Base-by-base conservation (phyloP, 1,140 invertebrate genomes). In the Papilio aristodemus region DNA sequence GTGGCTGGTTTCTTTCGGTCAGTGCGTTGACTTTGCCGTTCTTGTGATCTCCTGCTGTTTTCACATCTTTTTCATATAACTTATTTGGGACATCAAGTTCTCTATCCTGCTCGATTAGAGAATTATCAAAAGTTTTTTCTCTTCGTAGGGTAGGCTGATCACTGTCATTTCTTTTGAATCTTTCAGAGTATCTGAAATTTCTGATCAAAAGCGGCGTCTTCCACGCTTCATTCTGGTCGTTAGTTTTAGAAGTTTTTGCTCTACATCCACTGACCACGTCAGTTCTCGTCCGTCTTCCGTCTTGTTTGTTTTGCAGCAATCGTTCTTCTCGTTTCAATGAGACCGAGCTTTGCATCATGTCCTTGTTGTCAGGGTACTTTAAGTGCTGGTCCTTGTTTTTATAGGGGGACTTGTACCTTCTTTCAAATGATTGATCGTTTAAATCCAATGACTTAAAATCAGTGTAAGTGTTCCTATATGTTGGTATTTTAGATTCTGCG, bases 61-160 rank as follows among this genome's bases (percentile, higher is more conserved):
- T 92, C 72, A 84, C 81, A 79, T 79, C 89, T 69, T 74, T 86
- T 54, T 90, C 86, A 66, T 85, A 82, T 72, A 80, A 74, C 68
- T 79, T 72, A 81, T 74, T 85, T 37, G 84, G 80, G 68, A 82
- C 82, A 73, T 86, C 81, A 58, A 81, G 84, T 63, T 84, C 77
- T 71, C 73, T 82, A 62, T 91, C 83, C 69, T 75, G 87, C 7
- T 79, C 73, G 32, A 84, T 75, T 17, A 92, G 72, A 67, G 83
- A 89, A 64, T 84, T 86, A 72, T 92, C 91, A 72, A 92, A 92
- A 69, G 92, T 92, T 74, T 91, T 92, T 80, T 92, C 92, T 84
- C 92, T 87, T 73, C 91, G 81, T 54, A 92, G 70, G 13, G 81
- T 68, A 32, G 85, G 83, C 69, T 80, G 71, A 72, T 90, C 86